phyloP scores from a whole-genome alignment of 2,797 vertebrate genomes.

The Sitta carolinensis region DNA sequence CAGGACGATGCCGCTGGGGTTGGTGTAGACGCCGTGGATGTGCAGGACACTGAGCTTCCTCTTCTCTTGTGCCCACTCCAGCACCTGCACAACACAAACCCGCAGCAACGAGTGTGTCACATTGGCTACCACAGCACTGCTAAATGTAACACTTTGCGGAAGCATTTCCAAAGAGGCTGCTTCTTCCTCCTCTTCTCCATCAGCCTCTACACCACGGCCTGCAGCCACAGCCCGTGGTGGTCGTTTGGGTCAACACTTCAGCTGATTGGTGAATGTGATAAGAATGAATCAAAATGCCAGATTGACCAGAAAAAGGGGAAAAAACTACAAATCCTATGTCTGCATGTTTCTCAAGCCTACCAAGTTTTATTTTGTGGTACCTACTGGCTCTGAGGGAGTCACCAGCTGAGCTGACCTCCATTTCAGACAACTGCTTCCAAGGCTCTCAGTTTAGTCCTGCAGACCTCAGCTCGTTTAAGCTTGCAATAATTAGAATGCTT shows the following conservation, averaged over 20 bases:
- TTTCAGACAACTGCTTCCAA: not conserved
- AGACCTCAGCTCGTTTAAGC: not conserved
- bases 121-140: rapidly evolving
- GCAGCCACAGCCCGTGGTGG: not conserved
- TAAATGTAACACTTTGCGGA: rapidly evolving
- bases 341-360: not conserved
- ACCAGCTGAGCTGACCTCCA: not conserved
- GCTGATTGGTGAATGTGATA: rapidly evolving
- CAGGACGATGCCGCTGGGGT: slow-evolving; percentile 94
- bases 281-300: not conserved
- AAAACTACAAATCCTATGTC: rapidly evolving
- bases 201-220: not conserved
- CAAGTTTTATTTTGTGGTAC: not conserved
- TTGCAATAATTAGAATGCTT: slow-evolving; percentile 13
- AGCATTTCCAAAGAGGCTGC: not conserved
- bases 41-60: slow-evolving; percentile 91
- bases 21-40: slow-evolving; percentile 96
- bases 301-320: not conserved
- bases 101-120: rapidly evolving
- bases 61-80: slow-evolving; percentile 98
- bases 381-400: not conserved
- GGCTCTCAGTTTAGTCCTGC: not conserved
- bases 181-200: not conserved
- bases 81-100: slow-evolving; percentile 77
- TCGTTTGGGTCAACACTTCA: not conserved